These are phyloP conservation scores for Stegophylla sp. DNA, from an alignment of 2,888 invertebrate genomes.

Conservation along the genomic window DNA sequence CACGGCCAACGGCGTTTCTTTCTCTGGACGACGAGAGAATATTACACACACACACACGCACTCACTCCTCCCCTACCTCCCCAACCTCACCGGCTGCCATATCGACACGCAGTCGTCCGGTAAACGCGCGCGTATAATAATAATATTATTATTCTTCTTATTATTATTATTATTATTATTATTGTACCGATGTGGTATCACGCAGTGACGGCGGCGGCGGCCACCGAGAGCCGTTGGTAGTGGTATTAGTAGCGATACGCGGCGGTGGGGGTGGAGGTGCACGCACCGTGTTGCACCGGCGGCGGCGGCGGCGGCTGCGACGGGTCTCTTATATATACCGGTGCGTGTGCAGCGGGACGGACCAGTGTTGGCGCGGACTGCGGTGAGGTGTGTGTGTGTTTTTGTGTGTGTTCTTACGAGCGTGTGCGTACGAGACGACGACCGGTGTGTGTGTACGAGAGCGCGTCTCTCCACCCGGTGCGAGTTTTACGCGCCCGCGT, in stretches of 20 bases:
- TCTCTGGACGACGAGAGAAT: too few relatives aligned
- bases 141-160: neutral
- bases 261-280: too few relatives aligned
- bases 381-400: neutral
- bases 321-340: conserved; percentile 1
- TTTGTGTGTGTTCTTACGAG: neutral
- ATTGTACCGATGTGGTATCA: neutral
- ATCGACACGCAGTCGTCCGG: too few relatives aligned
- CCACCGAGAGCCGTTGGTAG: too few relatives aligned
- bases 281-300: too few relatives aligned
- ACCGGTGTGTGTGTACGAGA: neutral
- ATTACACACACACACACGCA: conserved; percentile 1
- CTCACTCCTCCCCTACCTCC: neutral
- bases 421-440: too few relatives aligned
- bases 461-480: neutral
- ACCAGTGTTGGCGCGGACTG: conserved; percentile 24
- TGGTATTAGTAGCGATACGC: too few relatives aligned
- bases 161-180: neutral
- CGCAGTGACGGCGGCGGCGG: neutral
- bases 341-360: neutral
- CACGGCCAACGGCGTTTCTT: neutral
- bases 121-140: neutral
- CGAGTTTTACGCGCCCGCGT: neutral
- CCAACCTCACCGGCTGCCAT: too few relatives aligned
- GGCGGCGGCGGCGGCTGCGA: neutral